phyloP scores from a whole-genome alignment of 2,888 invertebrate species.

The Troides aeacus region DNA sequence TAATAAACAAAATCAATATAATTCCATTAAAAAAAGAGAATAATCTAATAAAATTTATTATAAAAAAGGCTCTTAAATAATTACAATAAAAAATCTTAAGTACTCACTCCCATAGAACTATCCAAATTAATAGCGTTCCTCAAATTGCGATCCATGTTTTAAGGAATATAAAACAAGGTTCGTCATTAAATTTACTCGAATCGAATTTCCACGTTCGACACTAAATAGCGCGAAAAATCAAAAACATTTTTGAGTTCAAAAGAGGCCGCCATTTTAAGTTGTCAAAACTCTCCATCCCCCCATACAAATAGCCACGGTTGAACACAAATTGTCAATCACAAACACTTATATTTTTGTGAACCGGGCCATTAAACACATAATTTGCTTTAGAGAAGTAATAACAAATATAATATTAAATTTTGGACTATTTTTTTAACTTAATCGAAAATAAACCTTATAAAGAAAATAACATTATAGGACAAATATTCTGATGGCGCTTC shows the following conservation, averaged over 20 bases:
- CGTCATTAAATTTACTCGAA: constrained; percentile 26
- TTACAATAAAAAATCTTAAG: constrained; percentile 10
- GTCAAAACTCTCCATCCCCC: constrained; percentile 63
- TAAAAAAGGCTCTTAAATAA: not conserved
- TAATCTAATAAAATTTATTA: not conserved
- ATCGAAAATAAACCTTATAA: constrained; percentile 18
- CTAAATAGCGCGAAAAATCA: constrained; percentile 38
- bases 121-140: constrained; percentile 68
- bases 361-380: constrained; percentile 26
- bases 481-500: constrained; percentile 70
- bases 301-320: constrained; percentile 70
- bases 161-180: constrained; percentile 29
- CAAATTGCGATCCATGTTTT: constrained; percentile 68
- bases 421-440: not conserved
- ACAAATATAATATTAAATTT: constrained; percentile 3
- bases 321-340: constrained; percentile 64
- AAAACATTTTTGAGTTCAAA: constrained; percentile 66
- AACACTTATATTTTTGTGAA: constrained; percentile 33
- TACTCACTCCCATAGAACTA: constrained; percentile 66
- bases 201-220: constrained; percentile 24
- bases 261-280: constrained; percentile 79
- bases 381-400: constrained; percentile 4
- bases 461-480: constrained; percentile 31
- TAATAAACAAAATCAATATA: not conserved
- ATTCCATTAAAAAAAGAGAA: not conserved